Conservation (phyloP, 2,113 vertebrate genomes). For the Todiramphus saurophagus region DNA sequence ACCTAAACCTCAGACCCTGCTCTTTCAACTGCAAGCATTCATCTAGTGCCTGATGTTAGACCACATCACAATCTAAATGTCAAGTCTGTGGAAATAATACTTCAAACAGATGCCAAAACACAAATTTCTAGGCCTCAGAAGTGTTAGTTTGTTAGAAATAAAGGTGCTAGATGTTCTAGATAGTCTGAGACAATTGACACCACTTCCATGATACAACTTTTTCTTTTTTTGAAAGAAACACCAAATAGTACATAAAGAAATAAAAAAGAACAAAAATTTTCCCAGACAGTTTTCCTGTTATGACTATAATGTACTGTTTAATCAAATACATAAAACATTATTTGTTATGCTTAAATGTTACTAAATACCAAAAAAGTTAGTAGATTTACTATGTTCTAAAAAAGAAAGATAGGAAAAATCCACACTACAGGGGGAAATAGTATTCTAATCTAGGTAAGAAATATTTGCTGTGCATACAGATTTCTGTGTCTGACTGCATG, state of each 20-base stretch:
- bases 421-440: neutral
- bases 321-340: neutral
- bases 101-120: neutral
- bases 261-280: neutral
- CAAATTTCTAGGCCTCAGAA: neutral
- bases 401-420: neutral
- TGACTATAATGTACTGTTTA: neutral
- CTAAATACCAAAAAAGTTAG: neutral
- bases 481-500: neutral
- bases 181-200: neutral
- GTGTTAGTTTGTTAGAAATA: neutral
- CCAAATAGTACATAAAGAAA: neutral
- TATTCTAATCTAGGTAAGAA: neutral
- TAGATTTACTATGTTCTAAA: neutral
- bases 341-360: neutral
- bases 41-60: neutral
- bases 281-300: neutral
- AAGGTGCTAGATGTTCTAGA: neutral
- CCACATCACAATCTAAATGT: neutral
- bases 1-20: neutral
- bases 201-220: neutral
- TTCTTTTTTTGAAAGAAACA: neutral
- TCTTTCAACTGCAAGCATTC: neutral
- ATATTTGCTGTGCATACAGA: neutral
- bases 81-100: neutral